These are phyloP conservation scores for Argyresthia albistria DNA, from an alignment of 2,888 invertebrate species.

Conservation along the genomic window DNA sequence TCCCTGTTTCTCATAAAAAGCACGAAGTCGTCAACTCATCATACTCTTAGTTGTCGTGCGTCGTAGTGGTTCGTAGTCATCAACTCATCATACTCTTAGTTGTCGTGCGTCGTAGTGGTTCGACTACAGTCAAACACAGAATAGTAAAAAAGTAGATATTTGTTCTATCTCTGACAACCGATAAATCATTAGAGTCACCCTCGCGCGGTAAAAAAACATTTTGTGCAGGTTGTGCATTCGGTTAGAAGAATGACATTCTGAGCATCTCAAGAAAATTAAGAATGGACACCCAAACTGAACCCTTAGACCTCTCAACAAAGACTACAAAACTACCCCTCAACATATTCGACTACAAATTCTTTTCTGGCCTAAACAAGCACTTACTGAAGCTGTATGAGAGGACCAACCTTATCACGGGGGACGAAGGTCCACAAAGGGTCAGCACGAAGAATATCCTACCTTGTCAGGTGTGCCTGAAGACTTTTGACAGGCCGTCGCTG, in stretches of 20 bases:
- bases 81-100: too few relatives aligned
- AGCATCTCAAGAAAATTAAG: slow-evolving; percentile 3
- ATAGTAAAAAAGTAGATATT: too few relatives aligned
- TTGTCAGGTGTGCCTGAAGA: slow-evolving; percentile 77
- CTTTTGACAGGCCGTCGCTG: slow-evolving; percentile 78
- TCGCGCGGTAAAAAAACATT: too few relatives aligned
- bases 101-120: too few relatives aligned
- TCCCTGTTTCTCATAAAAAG: too few relatives aligned
- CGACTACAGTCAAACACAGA: too few relatives aligned
- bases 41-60: too few relatives aligned
- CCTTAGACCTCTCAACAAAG: slow-evolving; percentile 50
- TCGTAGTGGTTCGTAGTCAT: too few relatives aligned
- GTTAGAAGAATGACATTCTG: not conserved
- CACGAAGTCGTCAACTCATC: too few relatives aligned
- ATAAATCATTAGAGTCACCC: too few relatives aligned
- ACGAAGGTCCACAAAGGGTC: slow-evolving; percentile 20
- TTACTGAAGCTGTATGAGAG: slow-evolving; percentile 51
- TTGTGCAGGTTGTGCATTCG: not conserved
- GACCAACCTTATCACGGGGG: slow-evolving; percentile 31
- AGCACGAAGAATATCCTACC: slow-evolving; percentile 48
- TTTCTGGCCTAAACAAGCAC: slow-evolving; percentile 51
- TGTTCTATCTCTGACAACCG: too few relatives aligned
- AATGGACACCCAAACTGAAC: slow-evolving; percentile 54
- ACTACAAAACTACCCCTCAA: slow-evolving; percentile 28
- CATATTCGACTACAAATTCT: slow-evolving; percentile 50